Percentiles rank a stretch among this genome's conserved stretches.
These are phyloP conservation scores for Hipparchia sbordonii DNA, from an alignment of 2,888 invertebrate genomes.

Conservation along the genomic window DNA sequence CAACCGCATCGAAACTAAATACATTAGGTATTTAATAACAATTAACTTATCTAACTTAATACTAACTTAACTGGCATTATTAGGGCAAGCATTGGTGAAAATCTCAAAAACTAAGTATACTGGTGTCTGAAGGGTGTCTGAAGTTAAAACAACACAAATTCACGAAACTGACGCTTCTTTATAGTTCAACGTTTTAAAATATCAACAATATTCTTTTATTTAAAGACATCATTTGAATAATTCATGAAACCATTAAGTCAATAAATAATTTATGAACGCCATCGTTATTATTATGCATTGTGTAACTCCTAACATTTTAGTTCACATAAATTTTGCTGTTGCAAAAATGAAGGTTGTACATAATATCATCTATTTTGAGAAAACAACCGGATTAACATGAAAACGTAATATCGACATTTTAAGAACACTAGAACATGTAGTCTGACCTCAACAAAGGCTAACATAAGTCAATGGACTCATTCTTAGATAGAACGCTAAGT, in stretches of 20 bases:
- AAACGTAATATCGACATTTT: background rate
- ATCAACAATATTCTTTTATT: conserved; percentile 8
- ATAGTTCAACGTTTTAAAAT: background rate
- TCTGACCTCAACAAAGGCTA: no score
- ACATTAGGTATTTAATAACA: no score
- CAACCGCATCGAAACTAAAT: no score
- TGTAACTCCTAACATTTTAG: conserved; percentile 33
- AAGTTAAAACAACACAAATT: background rate
- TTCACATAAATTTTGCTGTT: conserved; percentile 25
- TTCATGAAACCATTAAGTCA: conserved; percentile 33
- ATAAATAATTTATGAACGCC: conserved; percentile 33
- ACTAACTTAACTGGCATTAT: no score
- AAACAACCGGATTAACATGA: conserved; percentile 1
- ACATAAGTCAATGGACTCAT: no score
- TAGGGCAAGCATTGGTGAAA: no score
- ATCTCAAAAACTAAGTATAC: no score
- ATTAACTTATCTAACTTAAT: no score
- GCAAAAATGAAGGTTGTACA: conserved; percentile 19
- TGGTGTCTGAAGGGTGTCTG: no score
- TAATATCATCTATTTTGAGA: background rate
- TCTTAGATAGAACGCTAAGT: no score
- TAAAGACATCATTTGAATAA: conserved; percentile 31
- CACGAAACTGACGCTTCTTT: background rate
- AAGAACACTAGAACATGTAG: no score
- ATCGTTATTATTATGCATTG: conserved; percentile 31